These are phyloP conservation scores for Tiliacea citrago DNA, from an alignment of 2,888 invertebrate species.

Conservation along the genomic window DNA sequence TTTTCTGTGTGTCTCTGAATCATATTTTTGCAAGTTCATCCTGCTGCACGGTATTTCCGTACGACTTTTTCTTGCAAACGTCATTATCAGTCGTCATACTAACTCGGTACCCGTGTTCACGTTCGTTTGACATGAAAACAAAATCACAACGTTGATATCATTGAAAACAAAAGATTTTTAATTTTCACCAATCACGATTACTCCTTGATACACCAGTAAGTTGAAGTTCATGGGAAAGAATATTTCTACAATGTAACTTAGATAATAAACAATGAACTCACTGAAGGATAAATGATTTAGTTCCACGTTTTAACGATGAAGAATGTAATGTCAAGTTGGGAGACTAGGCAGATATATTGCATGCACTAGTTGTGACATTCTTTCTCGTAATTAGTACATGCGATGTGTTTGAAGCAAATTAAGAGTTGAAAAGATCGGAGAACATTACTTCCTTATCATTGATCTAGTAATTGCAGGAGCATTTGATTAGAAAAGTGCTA, in stretches of 20 bases:
- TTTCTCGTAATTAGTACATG: neutral
- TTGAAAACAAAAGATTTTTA: slow-evolving; percentile 3
- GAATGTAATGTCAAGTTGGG: slow-evolving; percentile 7
- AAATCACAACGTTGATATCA: neutral
- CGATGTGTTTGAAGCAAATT: neutral
- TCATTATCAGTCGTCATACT: too few species aligned
- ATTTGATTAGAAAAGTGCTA: neutral
- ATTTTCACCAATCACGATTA: neutral
- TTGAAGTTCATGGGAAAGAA: slow-evolving; percentile 30
- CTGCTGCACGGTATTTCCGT: too few species aligned
- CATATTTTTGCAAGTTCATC: neutral
- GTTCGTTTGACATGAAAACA: too few species aligned
- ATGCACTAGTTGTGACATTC: neutral
- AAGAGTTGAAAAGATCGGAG: neutral
- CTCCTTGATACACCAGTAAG: slow-evolving; percentile 2
- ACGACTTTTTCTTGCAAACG: too few species aligned
- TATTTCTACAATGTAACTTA: slow-evolving; percentile 14
- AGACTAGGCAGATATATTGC: neutral
- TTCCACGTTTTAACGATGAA: slow-evolving; percentile 32
- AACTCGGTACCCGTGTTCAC: too few species aligned
- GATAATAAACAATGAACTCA: slow-evolving; percentile 13
- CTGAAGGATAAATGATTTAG: slow-evolving; percentile 8
- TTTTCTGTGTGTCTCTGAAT: neutral
- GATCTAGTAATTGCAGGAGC: neutral
- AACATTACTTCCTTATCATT: neutral